These are phyloP conservation scores for Crematogaster levior DNA, from an alignment of 2,888 invertebrate genomes.

Conservation along the genomic window DNA sequence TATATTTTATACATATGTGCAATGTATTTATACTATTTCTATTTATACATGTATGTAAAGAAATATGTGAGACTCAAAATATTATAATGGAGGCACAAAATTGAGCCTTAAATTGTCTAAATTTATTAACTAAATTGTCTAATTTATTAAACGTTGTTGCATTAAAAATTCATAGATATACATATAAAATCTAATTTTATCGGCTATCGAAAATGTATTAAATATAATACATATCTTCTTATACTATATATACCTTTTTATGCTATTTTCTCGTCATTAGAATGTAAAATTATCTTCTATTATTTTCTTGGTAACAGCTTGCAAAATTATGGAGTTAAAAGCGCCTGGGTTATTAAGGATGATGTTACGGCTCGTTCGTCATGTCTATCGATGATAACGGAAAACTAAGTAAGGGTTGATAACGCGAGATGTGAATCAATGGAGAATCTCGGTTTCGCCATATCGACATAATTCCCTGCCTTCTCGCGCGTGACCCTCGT, in stretches of 20 bases:
- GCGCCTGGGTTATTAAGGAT: not conserved
- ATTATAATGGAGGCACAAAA: not conserved
- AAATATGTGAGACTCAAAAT: not conserved
- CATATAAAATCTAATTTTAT: not conserved
- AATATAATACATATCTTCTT: too few species aligned
- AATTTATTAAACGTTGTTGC: not conserved
- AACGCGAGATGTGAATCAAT: constrained; percentile 54
- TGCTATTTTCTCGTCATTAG: not conserved
- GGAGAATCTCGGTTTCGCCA: constrained; percentile 28
- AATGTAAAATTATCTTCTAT: not conserved
- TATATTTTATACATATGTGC: not conserved
- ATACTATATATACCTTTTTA: too few species aligned
- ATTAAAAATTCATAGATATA: not conserved
- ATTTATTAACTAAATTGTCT: not conserved
- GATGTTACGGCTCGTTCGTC: constrained; percentile 31
- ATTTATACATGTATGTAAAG: not conserved
- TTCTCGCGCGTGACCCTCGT: constrained; percentile 51
- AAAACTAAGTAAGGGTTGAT: constrained; percentile 31
- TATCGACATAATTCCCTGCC: constrained; percentile 48
- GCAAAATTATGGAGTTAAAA: not conserved
- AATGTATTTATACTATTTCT: not conserved
- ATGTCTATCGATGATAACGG: not conserved
- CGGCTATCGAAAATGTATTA: not conserved
- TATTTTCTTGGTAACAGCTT: not conserved
- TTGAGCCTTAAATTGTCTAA: not conserved